Percentiles rank a stretch among this genome's conserved stretches.
These are phyloP conservation scores for Daboia siamensis DNA, from an alignment of 2,113 vertebrate genomes.

Conservation along the genomic window DNA sequence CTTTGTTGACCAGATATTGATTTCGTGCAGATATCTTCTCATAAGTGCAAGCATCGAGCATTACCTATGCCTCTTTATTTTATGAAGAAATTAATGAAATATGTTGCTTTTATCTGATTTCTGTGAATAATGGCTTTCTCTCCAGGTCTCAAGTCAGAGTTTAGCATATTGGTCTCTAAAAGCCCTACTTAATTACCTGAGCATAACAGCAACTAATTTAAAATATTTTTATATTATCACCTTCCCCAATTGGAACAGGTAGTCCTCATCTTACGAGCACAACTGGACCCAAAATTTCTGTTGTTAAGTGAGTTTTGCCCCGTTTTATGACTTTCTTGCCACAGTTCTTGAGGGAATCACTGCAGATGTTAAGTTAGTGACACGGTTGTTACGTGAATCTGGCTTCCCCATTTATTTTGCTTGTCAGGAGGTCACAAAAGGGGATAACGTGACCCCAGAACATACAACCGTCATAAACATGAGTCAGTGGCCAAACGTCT, in stretches of 20 bases:
- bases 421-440: no score
- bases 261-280: neutral
- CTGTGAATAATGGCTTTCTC: no score
- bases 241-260: neutral
- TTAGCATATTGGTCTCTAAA: neutral
- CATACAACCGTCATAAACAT: no score
- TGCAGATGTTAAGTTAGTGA: no score
- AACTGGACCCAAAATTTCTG: neutral
- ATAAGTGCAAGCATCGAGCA: neutral
- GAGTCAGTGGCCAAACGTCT: no score
- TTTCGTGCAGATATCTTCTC: neutral
- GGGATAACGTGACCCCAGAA: no score
- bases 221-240: neutral
- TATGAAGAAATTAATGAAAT: neutral
- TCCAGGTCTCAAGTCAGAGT: no score
- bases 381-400: no score
- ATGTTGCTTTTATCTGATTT: no score
- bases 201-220: neutral
- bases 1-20: neutral
- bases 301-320: neutral
- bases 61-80: neutral
- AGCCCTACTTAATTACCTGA: neutral
- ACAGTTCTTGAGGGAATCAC: neutral
- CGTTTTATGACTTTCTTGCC: neutral
- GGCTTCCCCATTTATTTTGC: no score